A percentile compares a stretch with the other conserved stretches of the same genome.
These are phyloP conservation scores for Gobio occitaniae DNA, from an alignment of 2,797 vertebrate species.

Conservation along the genomic window DNA sequence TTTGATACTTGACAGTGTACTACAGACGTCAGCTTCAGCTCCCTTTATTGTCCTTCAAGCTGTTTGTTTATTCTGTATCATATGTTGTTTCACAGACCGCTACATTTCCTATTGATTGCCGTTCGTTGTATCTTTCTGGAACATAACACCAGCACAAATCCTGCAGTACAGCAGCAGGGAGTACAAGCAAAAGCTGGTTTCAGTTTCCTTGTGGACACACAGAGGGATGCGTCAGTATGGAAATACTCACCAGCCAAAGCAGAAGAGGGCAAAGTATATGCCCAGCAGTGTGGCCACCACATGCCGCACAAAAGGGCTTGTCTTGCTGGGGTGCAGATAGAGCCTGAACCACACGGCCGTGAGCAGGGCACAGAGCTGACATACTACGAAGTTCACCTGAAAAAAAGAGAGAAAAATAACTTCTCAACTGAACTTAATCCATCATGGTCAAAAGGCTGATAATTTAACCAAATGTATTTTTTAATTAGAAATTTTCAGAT, in stretches of 20 bases:
- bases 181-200: conserved; percentile 12
- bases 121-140: conserved; percentile 13
- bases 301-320: conserved; percentile 86
- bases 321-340: conserved; percentile 88
- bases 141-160: conserved; percentile 11
- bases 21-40: conserved; percentile 11
- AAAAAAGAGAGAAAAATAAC: conserved; percentile 1
- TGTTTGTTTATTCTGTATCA: conserved; percentile 43
- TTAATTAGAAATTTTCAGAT: neutral
- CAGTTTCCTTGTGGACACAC: neutral
- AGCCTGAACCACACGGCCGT: conserved; percentile 88
- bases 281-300: conserved; percentile 88
- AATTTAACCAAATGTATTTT: neutral
- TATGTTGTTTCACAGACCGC: conserved; percentile 24
- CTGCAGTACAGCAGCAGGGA: neutral
- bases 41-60: neutral
- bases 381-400: conserved; percentile 93
- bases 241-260: conserved; percentile 90
- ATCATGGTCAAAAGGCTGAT: neutral
- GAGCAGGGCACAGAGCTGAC: conserved; percentile 90
- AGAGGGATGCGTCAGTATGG: neutral
- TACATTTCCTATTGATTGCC: conserved; percentile 26
- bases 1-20: conserved; percentile 6
- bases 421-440: neutral
- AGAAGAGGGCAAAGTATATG: conserved; percentile 91